phyloP scores from a whole-genome alignment of 2,113 vertebrate genomes.

The Calidris pygmaea region DNA sequence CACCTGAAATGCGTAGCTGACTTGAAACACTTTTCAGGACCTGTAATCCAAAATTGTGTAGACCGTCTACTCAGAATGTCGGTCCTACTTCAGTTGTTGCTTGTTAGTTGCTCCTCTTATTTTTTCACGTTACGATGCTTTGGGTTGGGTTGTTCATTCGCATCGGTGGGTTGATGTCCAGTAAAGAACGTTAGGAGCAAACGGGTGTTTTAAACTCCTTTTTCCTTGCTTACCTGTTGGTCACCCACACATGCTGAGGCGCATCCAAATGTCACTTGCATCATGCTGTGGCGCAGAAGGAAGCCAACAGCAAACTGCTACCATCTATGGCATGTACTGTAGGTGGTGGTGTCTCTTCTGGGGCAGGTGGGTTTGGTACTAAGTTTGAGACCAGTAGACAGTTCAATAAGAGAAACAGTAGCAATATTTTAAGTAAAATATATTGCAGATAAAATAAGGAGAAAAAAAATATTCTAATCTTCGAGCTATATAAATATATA shows the following conservation, averaged over 20 bases:
- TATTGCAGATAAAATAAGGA: not conserved
- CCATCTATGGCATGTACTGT: accelerated
- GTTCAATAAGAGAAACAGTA: not conserved
- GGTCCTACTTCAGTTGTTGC: not conserved
- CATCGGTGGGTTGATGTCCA: not conserved
- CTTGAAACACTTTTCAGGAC: not conserved
- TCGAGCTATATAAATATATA: not conserved
- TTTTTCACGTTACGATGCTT: not conserved
- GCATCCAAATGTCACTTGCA: not conserved
- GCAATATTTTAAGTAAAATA: not conserved
- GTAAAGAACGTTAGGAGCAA: not conserved
- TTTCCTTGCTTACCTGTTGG: not conserved
- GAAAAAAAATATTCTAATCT: not conserved
- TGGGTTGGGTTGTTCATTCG: not conserved
- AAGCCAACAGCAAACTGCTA: not conserved
- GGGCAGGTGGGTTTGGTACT: not conserved
- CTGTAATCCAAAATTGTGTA: not conserved
- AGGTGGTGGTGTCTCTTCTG: not conserved
- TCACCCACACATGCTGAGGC: not conserved
- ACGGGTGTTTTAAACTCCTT: not conserved
- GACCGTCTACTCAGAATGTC: not conserved
- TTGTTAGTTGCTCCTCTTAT: not conserved
- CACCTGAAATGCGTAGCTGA: not conserved
- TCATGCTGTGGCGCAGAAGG: not conserved
- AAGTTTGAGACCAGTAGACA: not conserved